Percentiles rank a stretch among this genome's conserved stretches.
Evolutionary conservation across 2,113 vertebrate species (phyloP).

Genomic region (Origma solitaria): DNA sequence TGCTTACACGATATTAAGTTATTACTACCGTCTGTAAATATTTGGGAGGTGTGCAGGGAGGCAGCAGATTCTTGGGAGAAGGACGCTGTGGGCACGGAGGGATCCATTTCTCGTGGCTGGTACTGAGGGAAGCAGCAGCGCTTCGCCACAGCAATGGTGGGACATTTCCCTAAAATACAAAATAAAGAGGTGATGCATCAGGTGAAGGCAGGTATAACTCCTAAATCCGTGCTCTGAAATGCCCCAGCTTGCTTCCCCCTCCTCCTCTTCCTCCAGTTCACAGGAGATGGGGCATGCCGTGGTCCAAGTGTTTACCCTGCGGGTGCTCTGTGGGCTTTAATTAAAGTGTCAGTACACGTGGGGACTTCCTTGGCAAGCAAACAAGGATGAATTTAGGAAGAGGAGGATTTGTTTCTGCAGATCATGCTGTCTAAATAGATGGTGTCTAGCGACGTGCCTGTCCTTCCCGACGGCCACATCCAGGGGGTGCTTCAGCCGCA

Average conservation of each 20-base stretch:
- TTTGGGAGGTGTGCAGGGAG: neutral
- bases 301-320: neutral
- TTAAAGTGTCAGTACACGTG: neutral
- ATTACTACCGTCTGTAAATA: neutral
- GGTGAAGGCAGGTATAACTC: neutral
- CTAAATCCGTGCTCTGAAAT: neutral
- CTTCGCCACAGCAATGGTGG: neutral
- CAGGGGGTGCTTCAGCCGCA: neutral
- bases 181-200: neutral
- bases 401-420: neutral
- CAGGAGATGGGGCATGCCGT: neutral
- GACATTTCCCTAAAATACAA: neutral
- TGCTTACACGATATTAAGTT: neutral
- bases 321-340: constrained; percentile 54
- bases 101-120: neutral
- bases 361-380: neutral
- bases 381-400: neutral
- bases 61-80: neutral
- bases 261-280: neutral
- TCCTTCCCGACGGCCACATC: accelerated
- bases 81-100: neutral
- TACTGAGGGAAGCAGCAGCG: neutral
- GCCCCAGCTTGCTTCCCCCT: neutral
- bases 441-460: neutral
- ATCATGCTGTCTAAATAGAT: neutral